These are phyloP conservation scores for Paedocypris micromegethes DNA, from an alignment of 2,797 vertebrate genomes.

Conservation along the genomic window DNA sequence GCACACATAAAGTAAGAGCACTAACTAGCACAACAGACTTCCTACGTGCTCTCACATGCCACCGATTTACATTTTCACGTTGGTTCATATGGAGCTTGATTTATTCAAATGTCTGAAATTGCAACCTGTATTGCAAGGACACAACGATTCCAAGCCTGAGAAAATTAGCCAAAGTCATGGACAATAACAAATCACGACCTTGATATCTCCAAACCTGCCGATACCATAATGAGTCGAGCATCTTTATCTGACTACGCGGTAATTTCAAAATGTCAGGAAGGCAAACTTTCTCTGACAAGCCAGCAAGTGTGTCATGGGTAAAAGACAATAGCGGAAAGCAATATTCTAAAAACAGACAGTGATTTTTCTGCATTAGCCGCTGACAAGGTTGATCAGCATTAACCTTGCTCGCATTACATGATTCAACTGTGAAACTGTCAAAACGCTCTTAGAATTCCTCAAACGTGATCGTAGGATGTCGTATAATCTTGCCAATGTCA, in stretches of 20 bases:
- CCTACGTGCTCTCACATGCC: slow-evolving; percentile 14
- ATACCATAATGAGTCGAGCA: too few relatives aligned
- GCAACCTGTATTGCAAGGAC: slow-evolving; percentile 13
- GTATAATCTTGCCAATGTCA: slow-evolving; percentile 12
- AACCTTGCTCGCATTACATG: slow-evolving; percentile 27
- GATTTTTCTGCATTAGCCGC: slow-evolving; percentile 35
- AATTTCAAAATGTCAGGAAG: slow-evolving; percentile 9
- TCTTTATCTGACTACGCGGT: too few relatives aligned
- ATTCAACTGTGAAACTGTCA: slow-evolving; percentile 32
- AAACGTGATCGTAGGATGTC: slow-evolving; percentile 7
- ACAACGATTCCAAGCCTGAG: background rate
- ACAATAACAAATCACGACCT: too few relatives aligned
- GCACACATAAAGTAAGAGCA: slow-evolving; percentile 27
- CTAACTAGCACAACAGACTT: slow-evolving; percentile 28
- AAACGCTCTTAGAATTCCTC: slow-evolving; percentile 28
- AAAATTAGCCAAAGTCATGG: slow-evolving; percentile 4
- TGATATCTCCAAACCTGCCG: too few relatives aligned
- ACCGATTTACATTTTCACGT: slow-evolving; percentile 21
- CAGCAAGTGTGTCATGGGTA: slow-evolving; percentile 14
- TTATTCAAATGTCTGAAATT: slow-evolving; percentile 1
- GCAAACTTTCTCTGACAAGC: slow-evolving; percentile 18
- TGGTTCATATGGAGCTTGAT: slow-evolving; percentile 14
- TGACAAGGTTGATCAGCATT: slow-evolving; percentile 28
- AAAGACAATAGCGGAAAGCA: slow-evolving; percentile 20
- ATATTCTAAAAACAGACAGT: slow-evolving; percentile 31